Evolutionary conservation across 1,140 invertebrate species (phyloP), one percentile per base, ranked within the genome.

Genomic region (Goniozus legneri): DNA sequence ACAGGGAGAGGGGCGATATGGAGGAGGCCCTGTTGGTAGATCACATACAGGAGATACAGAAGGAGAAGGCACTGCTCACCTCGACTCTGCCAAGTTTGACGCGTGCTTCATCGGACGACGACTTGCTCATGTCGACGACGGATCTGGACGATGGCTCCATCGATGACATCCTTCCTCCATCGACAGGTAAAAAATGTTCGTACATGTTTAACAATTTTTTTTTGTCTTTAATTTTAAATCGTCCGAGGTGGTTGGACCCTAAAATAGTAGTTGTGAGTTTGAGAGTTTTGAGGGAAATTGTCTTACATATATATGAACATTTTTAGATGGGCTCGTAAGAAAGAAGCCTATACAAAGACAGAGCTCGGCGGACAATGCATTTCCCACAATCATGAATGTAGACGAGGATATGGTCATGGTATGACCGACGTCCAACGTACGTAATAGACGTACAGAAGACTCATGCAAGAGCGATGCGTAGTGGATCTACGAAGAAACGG

Each of bases 61-160:
- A 89, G 65, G 87, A 91, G 66, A 93, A 92, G 67, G 86, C 86
- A 44, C 79, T 89, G 41, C 74, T 94, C 33, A 92, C 90, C 1
- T 86, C 83, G 30, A 85, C 86, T 33, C 73, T 93, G 52, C 89
- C 90, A 1, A 85, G 85, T 50, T 76, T 93, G 36, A 83, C 84
- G 3, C 78, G 89, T 48, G 84, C 87, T 13, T 88, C 87, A 38
- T 91, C 89, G 3, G 91, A 93, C 73, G 89, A 92, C 64, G 91
- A 93, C 64, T 70, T 86, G 54, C 79, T 91, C 49, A 80, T 87
- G 40, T 85, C 84, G 1, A 79, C 81, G 20, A 80, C 84, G 3
- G 84, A 87, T 69, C 76, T 85, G 43, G 88, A 89, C 57, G 83
- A 84, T 54, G 81, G 81, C 21, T 85, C 83, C 52, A 76, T 84